Evolutionary conservation across 2,888 invertebrate genomes (phyloP).

Genomic region (Apoderus coryli): DNA sequence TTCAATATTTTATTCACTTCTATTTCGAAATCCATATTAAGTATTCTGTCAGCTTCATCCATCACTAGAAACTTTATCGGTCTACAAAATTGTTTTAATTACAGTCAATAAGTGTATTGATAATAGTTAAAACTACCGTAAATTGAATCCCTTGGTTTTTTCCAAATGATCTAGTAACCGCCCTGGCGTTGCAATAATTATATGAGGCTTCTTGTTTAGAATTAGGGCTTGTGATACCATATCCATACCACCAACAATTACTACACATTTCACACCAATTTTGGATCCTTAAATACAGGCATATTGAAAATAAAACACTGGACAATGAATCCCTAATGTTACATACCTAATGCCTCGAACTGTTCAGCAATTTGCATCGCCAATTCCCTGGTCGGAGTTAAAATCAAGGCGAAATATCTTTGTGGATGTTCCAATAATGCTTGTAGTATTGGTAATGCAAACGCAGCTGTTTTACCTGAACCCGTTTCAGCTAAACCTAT

Average conservation of each 20-base stretch:
- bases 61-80: conserved; percentile 52
- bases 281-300: conserved; percentile 45
- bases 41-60: conserved; percentile 98
- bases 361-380: conserved; percentile 99
- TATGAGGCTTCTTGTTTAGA: conserved; percentile 91
- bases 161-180: conserved; percentile 90
- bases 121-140: conserved; percentile 11
- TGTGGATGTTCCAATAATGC: conserved; percentile 81
- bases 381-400: conserved; percentile 94
- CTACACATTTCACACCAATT: conserved; percentile 90
- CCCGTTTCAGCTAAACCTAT: conserved; percentile 66
- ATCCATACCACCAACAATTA: conserved; percentile 97
- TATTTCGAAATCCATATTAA: conserved; percentile 98
- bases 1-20: conserved; percentile 93
- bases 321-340: too few relatives aligned
- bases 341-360: conserved; percentile 82
- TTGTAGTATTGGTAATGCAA: conserved; percentile 92
- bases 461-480: conserved; percentile 95
- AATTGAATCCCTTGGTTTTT: conserved; percentile 94
- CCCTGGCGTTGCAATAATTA: conserved; percentile 94
- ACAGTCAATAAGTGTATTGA: conserved; percentile 5
- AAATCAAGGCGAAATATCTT: conserved; percentile 78
- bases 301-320: too few relatives aligned
- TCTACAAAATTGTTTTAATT: conserved; percentile 12
- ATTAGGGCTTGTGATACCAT: conserved; percentile 89